Evolutionary conservation across 30 jellyfish, hydroid and myxozoan genomes (phyloP).

Genomic region (Cassiopea andromeda): DNA sequence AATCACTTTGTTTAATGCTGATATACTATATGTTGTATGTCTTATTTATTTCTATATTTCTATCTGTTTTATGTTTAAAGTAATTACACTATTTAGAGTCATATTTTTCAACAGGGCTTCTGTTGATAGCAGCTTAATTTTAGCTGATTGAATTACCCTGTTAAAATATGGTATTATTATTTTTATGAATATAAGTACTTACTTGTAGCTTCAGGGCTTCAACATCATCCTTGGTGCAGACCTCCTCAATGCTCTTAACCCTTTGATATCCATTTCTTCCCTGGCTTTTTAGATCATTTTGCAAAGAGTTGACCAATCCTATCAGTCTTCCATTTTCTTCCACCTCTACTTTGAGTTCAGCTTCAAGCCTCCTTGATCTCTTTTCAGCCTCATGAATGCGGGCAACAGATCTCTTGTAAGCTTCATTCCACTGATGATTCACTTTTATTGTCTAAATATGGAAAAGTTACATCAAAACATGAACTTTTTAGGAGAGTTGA

Average conservation of each 20-base stretch:
- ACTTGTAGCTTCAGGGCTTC: conserved; percentile 62
- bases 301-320: conserved; percentile 14
- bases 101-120: too few species aligned
- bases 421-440: conserved; percentile 60
- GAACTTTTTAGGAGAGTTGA: too few species aligned
- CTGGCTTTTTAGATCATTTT: conserved; percentile 4
- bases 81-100: too few species aligned
- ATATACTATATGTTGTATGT: too few species aligned
- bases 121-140: too few species aligned
- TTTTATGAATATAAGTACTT: neutral
- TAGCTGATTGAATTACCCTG: too few species aligned
- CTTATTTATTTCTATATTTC: too few species aligned
- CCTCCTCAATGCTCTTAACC: conserved; percentile 10
- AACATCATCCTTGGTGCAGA: conserved; percentile 65
- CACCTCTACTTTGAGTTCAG: conserved; percentile 12
- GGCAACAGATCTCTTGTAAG: conserved; percentile 18
- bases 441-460: conserved; percentile 39
- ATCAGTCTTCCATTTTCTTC: conserved; percentile 42
- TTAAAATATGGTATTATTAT: too few species aligned
- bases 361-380: conserved; percentile 29
- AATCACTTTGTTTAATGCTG: too few species aligned
- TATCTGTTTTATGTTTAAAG: too few species aligned
- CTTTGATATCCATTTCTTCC: conserved; percentile 9
- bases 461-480: too few species aligned
- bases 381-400: conserved; percentile 39